Evolutionary conservation across 2,797 vertebrate species (phyloP), one percentile per base, ranked within the genome.

Genomic region (Adrianichthys oophorus): DNA sequence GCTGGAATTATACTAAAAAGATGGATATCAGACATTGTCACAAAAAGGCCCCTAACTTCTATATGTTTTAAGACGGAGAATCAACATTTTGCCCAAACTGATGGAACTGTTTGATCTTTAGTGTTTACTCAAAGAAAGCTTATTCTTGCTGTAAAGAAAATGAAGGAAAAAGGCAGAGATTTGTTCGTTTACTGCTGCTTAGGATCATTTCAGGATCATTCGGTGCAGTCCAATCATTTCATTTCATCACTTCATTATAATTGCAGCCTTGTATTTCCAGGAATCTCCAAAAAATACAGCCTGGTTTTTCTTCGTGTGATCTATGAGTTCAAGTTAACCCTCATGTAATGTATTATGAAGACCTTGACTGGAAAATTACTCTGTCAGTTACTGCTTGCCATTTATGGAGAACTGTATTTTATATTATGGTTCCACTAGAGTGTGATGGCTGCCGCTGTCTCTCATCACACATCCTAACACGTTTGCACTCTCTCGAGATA

Each of bases 341-440:
- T 62, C 37, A 59, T 69, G 73, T 72, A 75, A 79, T 81, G 72
- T 51, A 62, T 84, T 76, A 66, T 43, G 43, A 72, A 76, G 76
- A 78, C 83, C 78, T 82, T 89, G 80, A 76, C 56, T 75, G 62
- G 65, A 74, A 85, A 81, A 87, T 80, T 81, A 82, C 83, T 70
- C 76, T 80, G 76, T 83, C 76, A 74, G 85, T 85, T 76, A 73
- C 78, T 62, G 65, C 79, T 82, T 78, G 67, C 67, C 81, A 74
- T 86, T 84, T 83, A 70, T 80, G 74, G 76, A 83, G 65, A 78
- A 70, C 61, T 77, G 70, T 73, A 75, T 75, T 72, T 85, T 66
- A 85, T 71, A 46, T 56, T 15, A 6, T 43, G 17, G 79, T 75
- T 85, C 78, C 74, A 68, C 74, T 59, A 59, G 67, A 72, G 61